These are phyloP conservation scores for Drosophila pallidifrons DNA, from an alignment of 1,140 invertebrate species.

Conservation along the genomic window DNA sequence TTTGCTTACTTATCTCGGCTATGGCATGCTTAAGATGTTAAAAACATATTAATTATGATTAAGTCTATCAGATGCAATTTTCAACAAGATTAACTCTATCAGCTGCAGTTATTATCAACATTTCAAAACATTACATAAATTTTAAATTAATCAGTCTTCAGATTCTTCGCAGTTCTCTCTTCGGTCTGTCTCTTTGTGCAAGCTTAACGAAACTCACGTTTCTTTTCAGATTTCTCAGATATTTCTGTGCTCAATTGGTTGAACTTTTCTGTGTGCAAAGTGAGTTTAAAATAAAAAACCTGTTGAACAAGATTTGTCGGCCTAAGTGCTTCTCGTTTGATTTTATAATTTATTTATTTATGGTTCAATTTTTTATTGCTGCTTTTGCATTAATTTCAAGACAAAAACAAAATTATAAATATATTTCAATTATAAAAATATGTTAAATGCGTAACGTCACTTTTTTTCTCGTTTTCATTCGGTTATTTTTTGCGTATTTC, in stretches of 20 bases:
- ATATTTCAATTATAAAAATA: slow-evolving; percentile 60
- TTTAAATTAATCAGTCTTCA: slow-evolving; percentile 28
- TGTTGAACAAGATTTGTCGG: slow-evolving; percentile 62
- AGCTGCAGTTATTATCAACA: background rate
- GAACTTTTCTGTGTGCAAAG: slow-evolving; percentile 67
- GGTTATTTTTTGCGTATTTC: slow-evolving; percentile 6
- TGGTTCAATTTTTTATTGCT: slow-evolving; percentile 37
- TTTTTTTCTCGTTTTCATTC: slow-evolving; percentile 26
- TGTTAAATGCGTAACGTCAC: slow-evolving; percentile 24
- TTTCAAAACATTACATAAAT: slow-evolving; percentile 15
- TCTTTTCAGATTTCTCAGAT: slow-evolving; percentile 49
- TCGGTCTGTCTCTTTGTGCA: slow-evolving; percentile 19
- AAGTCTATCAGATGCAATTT: background rate
- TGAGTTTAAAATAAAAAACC: slow-evolving; percentile 46
- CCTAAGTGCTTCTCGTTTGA: slow-evolving; percentile 23
- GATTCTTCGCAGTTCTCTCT: slow-evolving; percentile 8
- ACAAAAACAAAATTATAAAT: slow-evolving; percentile 21
- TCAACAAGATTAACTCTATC: background rate
- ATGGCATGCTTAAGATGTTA: background rate
- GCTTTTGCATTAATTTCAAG: slow-evolving; percentile 34
- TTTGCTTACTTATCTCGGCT: background rate
- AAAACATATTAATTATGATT: background rate
- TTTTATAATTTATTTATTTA: slow-evolving; percentile 52
- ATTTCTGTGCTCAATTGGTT: slow-evolving; percentile 59
- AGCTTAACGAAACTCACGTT: slow-evolving; percentile 29